phyloP scores from a whole-genome alignment of 2,797 vertebrate genomes.

The Dryobates pubescens region DNA sequence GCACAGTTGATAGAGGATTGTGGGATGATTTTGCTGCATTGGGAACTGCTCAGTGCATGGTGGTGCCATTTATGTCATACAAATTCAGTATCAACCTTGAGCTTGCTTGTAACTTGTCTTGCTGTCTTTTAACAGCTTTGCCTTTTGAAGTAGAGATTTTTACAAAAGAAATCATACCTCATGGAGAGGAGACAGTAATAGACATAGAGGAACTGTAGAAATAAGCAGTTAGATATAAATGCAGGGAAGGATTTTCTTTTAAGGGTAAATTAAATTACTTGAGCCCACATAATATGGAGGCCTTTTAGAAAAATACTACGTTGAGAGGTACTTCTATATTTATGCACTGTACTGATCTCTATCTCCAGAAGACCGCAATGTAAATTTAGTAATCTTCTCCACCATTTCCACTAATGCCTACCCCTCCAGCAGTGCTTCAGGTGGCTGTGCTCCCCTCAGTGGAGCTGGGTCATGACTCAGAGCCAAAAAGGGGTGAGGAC shows the following conservation, averaged over 20 bases:
- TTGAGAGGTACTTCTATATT: not conserved
- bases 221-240: not conserved
- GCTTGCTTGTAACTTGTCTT: not conserved
- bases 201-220: not conserved
- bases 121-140: not conserved
- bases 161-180: not conserved
- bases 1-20: not conserved
- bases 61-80: not conserved
- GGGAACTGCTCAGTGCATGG: rapidly evolving
- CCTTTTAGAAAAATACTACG: not conserved
- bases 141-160: not conserved
- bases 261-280: not conserved
- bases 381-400: not conserved
- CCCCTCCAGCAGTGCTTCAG: rapidly evolving
- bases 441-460: rapidly evolving
- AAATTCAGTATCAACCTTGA: not conserved
- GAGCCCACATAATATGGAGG: not conserved
- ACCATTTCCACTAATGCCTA: no score
- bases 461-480: rapidly evolving
- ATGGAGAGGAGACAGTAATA: not conserved
- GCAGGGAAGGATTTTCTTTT: not conserved
- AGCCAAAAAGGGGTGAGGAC: rapidly evolving
- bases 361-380: rapidly evolving
- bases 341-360: not conserved
- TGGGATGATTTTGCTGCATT: not conserved